Base-by-base conservation (phyloP, 2,797 vertebrate species). In the Avahi laniger region DNA sequence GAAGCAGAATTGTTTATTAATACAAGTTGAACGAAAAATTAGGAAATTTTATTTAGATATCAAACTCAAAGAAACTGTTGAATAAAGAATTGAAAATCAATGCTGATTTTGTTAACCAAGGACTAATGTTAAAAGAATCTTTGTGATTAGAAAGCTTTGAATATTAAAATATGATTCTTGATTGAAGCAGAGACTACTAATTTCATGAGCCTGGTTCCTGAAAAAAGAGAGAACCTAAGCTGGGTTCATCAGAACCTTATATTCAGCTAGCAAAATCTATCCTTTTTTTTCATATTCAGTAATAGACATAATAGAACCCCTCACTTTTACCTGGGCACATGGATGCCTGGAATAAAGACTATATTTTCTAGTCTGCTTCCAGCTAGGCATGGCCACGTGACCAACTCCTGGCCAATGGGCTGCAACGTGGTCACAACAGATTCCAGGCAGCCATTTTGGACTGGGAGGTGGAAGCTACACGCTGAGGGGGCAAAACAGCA, bases 81-180 rank as follows among this genome's bases (percentile, higher is more conserved):
- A 85, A 48, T 61, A 52, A 63, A 92, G 15, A 94, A 33, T 38
- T 9, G 13, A 92, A n/a, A 86, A 59, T 92, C 9, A 28, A 9
- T 78, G 14, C 48, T 87, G 59, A 54, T 81, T 81, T 86, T 93
- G 14, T 91, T 89, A 93, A 48, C 8, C 59, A 78, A 94, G 11
- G 17, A 86, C 4, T 50, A 52, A 70, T 72, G 35, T 38, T 90
- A 48, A 84, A 78, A 93, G 14, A 70, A 67, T 73, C 4, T 46
- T 95, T 89, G n/a, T 54, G 57, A 35, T 92, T 48, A 72, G 11
- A 78, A 84, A 30, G 10, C 3, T 95, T 89, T 92, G 17, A 89
- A 67, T 93, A 41, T 89, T 54, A 91, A 82, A 83, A 75, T 89
- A 28, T 33, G 35, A 79, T 82, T 85, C 38, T 92, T 59, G 70